Base-by-base conservation (phyloP, 2,888 invertebrate genomes). In the Pseudanteris insignis region DNA sequence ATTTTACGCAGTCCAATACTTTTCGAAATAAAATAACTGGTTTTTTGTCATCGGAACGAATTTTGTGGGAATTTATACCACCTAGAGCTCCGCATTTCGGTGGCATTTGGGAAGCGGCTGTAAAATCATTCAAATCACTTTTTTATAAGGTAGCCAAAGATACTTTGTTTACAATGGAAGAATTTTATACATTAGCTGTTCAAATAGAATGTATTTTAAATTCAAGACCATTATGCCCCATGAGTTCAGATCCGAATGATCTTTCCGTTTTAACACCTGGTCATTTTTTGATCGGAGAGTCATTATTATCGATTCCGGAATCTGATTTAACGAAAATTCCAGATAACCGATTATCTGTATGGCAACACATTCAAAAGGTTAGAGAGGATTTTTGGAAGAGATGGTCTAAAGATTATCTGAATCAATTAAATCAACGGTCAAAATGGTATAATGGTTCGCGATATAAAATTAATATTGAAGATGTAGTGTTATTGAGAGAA, bases 101-200 rank as follows among this genome's bases (percentile, higher is more conserved):
- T 1, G 46, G 38, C 2, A 10, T 48, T 33, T 72, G 70, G 70
- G 70, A 71, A 41, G 64, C 67, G 2, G 65, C 64, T 0, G 68
- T 73, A 6, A 68, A 70, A 30, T 47, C 58, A 0, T 47, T 67
- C 2, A 76, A 75, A 50, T 47, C 32, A 38, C 68, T 71, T 7
- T 2, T 57, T 3, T 14, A 9, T 44, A 61, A 44, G 15, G 65
- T 55, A 4, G 8, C 28, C 12, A 40, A 46, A 6, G 33, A 26
- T n/a, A 7, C 34, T n/a, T 2, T 29, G 0, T 34, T 10, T 1
- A 69, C 66, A 1, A 66, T 54, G 21, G 67, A 72, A 48, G 66
- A 72, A 37, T 61, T 67, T 51, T 21, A 50, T 18, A 69, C 66
- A 1, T 24, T 67, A 2, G 6, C 64, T 1, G 38, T 34, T 12